Percentiles rank a stretch among this genome's conserved stretches.
Conservation (phyloP, 2,797 vertebrate genomes). For the Crocodylus rhombifer region DNA sequence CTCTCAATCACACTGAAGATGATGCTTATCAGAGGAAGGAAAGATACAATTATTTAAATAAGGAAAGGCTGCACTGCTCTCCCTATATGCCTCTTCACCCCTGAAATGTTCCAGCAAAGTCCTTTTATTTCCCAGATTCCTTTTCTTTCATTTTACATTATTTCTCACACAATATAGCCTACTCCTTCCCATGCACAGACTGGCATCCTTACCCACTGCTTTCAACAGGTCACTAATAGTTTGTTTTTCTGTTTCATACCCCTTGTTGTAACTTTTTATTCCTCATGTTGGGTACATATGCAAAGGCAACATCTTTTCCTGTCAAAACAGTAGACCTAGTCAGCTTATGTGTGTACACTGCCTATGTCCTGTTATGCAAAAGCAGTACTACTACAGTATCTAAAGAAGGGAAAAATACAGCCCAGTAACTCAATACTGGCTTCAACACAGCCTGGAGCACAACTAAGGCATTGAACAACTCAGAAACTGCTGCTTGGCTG, state of each 20-base stretch:
- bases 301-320: background rate
- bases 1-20: rapidly evolving
- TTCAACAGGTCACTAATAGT: background rate
- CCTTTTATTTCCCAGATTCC: background rate
- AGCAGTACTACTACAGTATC: background rate
- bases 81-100: background rate
- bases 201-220: background rate
- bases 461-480: rapidly evolving
- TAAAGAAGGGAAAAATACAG: rapidly evolving
- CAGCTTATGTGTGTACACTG: background rate
- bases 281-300: background rate
- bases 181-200: background rate
- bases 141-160: too few species aligned
- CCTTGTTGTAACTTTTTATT: background rate
- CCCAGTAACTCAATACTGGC: rapidly evolving
- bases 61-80: background rate
- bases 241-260: background rate
- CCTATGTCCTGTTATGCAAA: rapidly evolving
- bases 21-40: background rate
- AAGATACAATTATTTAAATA: background rate
- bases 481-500: rapidly evolving
- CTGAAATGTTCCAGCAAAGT: background rate
- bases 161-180: background rate
- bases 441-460: background rate
- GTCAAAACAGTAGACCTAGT: background rate